phyloP scores from a whole-genome alignment of 1,140 invertebrate species.

The Eupeodes corollae region DNA sequence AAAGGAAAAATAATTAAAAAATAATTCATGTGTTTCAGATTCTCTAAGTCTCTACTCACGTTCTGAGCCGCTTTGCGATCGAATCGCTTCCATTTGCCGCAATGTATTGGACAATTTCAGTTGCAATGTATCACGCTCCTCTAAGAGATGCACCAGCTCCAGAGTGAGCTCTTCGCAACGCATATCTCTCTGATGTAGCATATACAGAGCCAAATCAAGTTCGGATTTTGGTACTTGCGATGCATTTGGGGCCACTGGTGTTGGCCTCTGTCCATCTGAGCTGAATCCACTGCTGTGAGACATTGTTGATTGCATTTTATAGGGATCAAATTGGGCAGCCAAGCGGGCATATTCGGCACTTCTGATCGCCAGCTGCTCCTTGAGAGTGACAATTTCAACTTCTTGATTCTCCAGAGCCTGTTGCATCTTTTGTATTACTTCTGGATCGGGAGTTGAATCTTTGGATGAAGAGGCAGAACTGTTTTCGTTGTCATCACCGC shows the following conservation, averaged over 20 bases:
- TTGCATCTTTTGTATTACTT: slow-evolving; percentile 38
- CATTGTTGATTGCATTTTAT: slow-evolving; percentile 21
- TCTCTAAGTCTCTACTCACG: slow-evolving; percentile 8
- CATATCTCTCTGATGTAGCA: slow-evolving; percentile 77
- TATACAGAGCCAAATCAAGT: slow-evolving; percentile 70
- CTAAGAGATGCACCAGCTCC: slow-evolving; percentile 69
- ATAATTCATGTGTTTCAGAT: too few relatives aligned
- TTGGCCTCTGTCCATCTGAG: slow-evolving; percentile 13
- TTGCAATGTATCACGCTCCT: slow-evolving; percentile 74
- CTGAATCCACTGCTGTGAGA: slow-evolving; percentile 5
- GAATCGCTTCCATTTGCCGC: slow-evolving; percentile 53
- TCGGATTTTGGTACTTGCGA: slow-evolving; percentile 45
- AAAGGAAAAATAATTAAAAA: slow-evolving; percentile 1
- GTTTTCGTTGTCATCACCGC: slow-evolving; percentile 1
- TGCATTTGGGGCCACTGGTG: not conserved
- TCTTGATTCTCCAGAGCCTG: slow-evolving; percentile 51
- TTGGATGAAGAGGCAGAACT: not conserved
- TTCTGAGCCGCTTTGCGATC: slow-evolving; percentile 14
- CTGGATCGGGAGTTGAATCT: slow-evolving; percentile 7
- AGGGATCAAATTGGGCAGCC: slow-evolving; percentile 36
- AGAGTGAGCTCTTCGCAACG: slow-evolving; percentile 79
- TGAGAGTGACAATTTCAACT: slow-evolving; percentile 52
- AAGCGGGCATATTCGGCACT: slow-evolving; percentile 34
- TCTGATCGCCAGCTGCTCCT: slow-evolving; percentile 48
- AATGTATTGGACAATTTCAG: slow-evolving; percentile 67